Evolutionary conservation across 2,113 vertebrate species (phyloP).

Genomic region (Toxotes chatareus): DNA sequence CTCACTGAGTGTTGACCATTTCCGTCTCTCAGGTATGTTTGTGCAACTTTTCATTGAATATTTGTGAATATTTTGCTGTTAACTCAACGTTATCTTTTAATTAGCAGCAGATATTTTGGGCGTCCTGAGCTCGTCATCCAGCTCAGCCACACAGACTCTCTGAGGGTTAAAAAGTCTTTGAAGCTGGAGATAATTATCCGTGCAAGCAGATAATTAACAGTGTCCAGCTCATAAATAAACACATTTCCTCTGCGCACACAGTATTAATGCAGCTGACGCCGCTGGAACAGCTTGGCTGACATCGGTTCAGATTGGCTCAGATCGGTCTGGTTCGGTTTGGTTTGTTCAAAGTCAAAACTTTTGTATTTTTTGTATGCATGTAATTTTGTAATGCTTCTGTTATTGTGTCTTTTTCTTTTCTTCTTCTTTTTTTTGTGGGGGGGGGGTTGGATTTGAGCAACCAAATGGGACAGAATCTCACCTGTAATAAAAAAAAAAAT

Average conservation of each 20-base stretch:
- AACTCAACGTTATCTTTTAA: constrained; percentile 43
- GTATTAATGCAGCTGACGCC: not conserved
- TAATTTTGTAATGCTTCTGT: too few species aligned
- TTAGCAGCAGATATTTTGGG: constrained; percentile 45
- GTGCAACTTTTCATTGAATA: not conserved
- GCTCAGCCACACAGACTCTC: constrained; percentile 17
- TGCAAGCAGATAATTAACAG: constrained; percentile 55
- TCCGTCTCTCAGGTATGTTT: not conserved
- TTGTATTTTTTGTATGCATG: too few species aligned
- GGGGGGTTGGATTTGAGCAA: too few species aligned
- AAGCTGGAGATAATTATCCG: constrained; percentile 56
- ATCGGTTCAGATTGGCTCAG: too few species aligned
- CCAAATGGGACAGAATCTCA: too few species aligned
- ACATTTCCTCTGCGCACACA: constrained; percentile 28
- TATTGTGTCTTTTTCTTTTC: too few species aligned
- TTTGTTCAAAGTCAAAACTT: too few species aligned
- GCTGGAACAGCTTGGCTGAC: too few species aligned
- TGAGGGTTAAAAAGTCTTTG: constrained; percentile 51
- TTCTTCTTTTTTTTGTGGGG: too few species aligned
- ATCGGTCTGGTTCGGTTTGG: too few species aligned
- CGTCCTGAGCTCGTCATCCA: not conserved
- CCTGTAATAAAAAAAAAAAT: too few species aligned
- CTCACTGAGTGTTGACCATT: too few species aligned
- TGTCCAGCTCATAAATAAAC: constrained; percentile 65
- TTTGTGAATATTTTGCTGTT: constrained; percentile 24